Evolutionary conservation across 92 coral and sea anemone genomes (phyloP).

Genomic region (Zoanthus sansibaricus): DNA sequence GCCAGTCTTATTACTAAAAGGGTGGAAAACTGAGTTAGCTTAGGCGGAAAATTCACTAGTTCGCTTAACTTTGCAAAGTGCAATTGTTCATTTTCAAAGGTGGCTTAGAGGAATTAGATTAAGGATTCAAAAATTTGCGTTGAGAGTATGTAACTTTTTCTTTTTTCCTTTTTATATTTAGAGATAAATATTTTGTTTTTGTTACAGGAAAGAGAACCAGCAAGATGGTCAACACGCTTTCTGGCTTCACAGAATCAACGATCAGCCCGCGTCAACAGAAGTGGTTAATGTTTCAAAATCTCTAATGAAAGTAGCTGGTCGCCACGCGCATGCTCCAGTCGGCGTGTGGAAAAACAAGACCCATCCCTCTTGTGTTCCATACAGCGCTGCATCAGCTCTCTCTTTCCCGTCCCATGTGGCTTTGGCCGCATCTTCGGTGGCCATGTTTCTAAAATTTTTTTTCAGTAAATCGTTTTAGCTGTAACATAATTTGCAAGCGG

Average conservation of each 20-base stretch:
- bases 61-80: too few relatives aligned
- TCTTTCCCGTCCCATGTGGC: slow-evolving; percentile 12
- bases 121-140: too few relatives aligned
- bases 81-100: too few relatives aligned
- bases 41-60: too few relatives aligned
- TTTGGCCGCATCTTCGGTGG: slow-evolving; percentile 1
- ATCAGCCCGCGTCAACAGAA: slow-evolving; percentile 73
- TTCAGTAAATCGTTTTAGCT: neutral
- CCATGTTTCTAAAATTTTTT: slow-evolving; percentile 5
- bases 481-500: neutral
- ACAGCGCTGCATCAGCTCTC: slow-evolving; percentile 58
- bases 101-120: too few relatives aligned
- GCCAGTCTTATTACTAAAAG: too few relatives aligned
- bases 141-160: too few relatives aligned
- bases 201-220: slow-evolving; percentile 35
- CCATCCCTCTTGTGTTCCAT: slow-evolving; percentile 75
- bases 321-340: slow-evolving; percentile 80
- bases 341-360: slow-evolving; percentile 76
- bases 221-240: slow-evolving; percentile 51
- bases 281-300: slow-evolving; percentile 40
- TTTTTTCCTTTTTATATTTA: neutral
- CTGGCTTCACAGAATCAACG: slow-evolving; percentile 76
- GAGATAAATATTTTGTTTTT: neutral
- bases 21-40: too few relatives aligned
- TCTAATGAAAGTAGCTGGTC: slow-evolving; percentile 72